These are phyloP conservation scores for Meteorus colon DNA, from an alignment of 2,888 invertebrate genomes.

Conservation along the genomic window DNA sequence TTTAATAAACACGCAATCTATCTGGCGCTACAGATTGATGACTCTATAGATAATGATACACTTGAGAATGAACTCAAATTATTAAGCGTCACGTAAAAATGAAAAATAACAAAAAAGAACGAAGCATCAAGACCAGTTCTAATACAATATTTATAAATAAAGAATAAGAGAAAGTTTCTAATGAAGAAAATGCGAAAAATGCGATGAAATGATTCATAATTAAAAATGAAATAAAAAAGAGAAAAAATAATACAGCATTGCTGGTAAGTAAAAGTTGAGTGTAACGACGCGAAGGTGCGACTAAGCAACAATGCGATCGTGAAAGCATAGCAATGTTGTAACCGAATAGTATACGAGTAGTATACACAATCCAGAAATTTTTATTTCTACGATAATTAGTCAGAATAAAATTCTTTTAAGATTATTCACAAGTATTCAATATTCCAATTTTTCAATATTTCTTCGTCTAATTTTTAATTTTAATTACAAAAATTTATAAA, in stretches of 20 bases:
- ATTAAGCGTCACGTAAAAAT: background rate
- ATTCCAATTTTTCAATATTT: background rate
- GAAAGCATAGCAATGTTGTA: slow-evolving; percentile 39
- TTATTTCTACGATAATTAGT: background rate
- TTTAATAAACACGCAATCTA: background rate
- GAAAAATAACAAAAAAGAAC: background rate
- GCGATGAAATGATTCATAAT: slow-evolving; percentile 1
- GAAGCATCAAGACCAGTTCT: background rate
- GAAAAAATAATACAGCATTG: background rate
- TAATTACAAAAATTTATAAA: background rate
- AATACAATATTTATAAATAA: background rate
- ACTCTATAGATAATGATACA: slow-evolving; percentile 12
- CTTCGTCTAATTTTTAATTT: background rate
- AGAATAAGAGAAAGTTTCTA: background rate
- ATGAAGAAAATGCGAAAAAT: background rate
- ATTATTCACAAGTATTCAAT: background rate
- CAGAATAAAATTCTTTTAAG: too few relatives aligned
- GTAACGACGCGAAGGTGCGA: slow-evolving; percentile 39
- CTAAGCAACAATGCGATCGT: slow-evolving; percentile 34
- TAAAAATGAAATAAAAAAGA: slow-evolving; percentile 19
- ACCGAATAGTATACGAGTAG: too few relatives aligned
- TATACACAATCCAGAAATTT: background rate
- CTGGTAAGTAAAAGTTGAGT: slow-evolving; percentile 33
- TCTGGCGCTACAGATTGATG: slow-evolving; percentile 5
- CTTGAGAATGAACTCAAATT: background rate